phyloP scores from a whole-genome alignment of 2,888 invertebrate species.

The Dynastes grantii region DNA sequence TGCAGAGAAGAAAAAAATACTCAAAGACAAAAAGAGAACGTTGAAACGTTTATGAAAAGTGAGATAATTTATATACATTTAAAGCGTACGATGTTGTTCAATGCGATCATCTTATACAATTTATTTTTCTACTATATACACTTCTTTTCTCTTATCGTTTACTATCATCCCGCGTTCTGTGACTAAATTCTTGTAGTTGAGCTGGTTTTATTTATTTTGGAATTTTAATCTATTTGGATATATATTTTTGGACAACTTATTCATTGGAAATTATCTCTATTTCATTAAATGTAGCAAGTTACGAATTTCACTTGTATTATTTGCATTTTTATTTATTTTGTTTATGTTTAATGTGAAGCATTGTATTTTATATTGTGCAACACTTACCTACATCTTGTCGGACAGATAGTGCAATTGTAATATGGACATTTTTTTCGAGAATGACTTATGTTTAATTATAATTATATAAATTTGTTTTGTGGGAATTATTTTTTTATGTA shows the following conservation, averaged over 20 bases:
- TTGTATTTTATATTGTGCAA: background rate
- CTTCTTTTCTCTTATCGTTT: background rate
- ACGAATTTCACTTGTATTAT: background rate
- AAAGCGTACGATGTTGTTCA: conserved; percentile 7
- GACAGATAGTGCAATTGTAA: conserved; percentile 38
- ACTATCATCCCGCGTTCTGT: background rate
- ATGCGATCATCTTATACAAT: conserved; percentile 33
- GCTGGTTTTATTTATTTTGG: background rate
- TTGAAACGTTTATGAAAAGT: conserved; percentile 85
- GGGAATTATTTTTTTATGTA: background rate
- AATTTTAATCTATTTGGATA: no score
- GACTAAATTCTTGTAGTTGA: background rate
- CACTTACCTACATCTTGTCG: background rate
- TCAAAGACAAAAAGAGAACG: conserved; percentile 89
- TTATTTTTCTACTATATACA: conserved; percentile 31
- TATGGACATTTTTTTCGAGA: background rate
- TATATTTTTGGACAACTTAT: no score
- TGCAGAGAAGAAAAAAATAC: conserved; percentile 81
- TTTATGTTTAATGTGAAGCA: background rate
- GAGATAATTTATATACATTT: conserved; percentile 12
- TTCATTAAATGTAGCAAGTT: no score
- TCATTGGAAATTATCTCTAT: no score
- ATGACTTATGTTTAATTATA: conserved; percentile 15
- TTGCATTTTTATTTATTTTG: background rate
- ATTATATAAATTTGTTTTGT: conserved; percentile 10